phyloP scores from a whole-genome alignment of 2,113 vertebrate genomes.

The Bungarus multicinctus region DNA sequence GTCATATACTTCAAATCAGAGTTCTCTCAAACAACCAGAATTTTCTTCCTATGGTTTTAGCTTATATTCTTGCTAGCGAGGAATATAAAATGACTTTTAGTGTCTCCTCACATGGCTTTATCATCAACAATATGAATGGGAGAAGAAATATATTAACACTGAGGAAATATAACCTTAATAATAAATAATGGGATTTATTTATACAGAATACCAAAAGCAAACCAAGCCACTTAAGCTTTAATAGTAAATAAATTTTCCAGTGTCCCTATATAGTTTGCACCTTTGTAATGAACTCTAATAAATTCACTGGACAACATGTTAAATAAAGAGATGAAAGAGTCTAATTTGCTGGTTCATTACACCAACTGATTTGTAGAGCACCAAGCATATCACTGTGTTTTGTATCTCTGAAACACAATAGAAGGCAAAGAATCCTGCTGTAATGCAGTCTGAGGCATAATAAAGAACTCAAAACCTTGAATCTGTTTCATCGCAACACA shows the following conservation, averaged over 20 bases:
- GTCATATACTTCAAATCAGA: neutral
- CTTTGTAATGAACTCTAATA: conserved; percentile 70
- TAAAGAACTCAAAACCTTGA: conserved; percentile 72
- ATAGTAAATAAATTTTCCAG: conserved; percentile 67
- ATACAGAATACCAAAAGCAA: conserved; percentile 60
- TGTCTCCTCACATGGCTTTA: conserved; percentile 35
- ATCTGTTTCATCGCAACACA: conserved; percentile 67
- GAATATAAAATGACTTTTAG: conserved; percentile 43
- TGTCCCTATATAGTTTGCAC: conserved; percentile 65
- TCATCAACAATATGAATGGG: conserved; percentile 60
- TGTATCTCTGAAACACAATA: conserved; percentile 64
- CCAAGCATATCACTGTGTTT: conserved; percentile 68
- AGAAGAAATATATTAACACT: conserved; percentile 48
- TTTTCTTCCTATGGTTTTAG: neutral
- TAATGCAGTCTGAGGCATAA: conserved; percentile 71
- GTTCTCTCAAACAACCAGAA: neutral
- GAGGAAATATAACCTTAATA: conserved; percentile 64
- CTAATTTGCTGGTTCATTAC: conserved; percentile 81
- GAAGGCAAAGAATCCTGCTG: conserved; percentile 66
- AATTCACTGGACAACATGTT: conserved; percentile 71
- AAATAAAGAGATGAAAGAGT: conserved; percentile 78
- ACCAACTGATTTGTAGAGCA: conserved; percentile 69
- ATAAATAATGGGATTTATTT: conserved; percentile 64
- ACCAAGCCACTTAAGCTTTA: conserved; percentile 71
- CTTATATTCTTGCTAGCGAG: conserved; percentile 2